A percentile compares a stretch with the other conserved stretches of the same genome.
These are phyloP conservation scores for Nomada hirtipes DNA, from an alignment of 2,888 invertebrate species.

Conservation along the genomic window DNA sequence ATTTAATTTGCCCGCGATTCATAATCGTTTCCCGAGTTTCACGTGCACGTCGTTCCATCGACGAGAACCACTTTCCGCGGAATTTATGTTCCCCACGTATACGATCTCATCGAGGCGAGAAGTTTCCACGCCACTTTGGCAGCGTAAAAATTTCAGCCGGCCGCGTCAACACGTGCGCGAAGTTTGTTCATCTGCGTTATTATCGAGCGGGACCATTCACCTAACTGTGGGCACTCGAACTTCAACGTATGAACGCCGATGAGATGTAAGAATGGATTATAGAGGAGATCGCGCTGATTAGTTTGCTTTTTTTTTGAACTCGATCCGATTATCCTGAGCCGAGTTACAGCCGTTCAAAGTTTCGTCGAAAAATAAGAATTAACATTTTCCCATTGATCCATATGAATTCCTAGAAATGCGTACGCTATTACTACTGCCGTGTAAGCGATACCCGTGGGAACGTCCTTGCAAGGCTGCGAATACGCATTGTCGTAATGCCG, in stretches of 20 bases:
- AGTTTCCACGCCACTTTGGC: constrained; percentile 10
- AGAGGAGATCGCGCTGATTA: no score
- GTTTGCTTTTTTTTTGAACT: no score
- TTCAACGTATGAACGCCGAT: background rate
- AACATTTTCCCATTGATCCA: background rate
- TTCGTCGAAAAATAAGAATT: no score
- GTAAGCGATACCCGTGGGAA: no score
- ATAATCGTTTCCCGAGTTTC: constrained; percentile 20
- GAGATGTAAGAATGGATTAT: no score
- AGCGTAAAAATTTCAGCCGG: constrained; percentile 17
- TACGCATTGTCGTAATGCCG: no score
- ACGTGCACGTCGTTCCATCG: constrained; percentile 30
- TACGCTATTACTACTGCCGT: no score
- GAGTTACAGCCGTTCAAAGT: no score
- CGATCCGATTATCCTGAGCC: no score
- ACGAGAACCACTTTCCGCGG: constrained; percentile 19
- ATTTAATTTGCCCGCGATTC: constrained; percentile 27
- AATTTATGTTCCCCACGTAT: constrained; percentile 25
- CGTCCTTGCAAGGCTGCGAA: no score
- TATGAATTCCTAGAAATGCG: background rate
- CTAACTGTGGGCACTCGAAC: no score
- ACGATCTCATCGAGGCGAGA: background rate
- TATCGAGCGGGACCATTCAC: background rate
- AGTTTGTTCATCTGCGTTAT: background rate
- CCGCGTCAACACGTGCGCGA: background rate